These are phyloP conservation scores for Ennomos erosarius DNA, from an alignment of 2,888 invertebrate species.

Conservation along the genomic window DNA sequence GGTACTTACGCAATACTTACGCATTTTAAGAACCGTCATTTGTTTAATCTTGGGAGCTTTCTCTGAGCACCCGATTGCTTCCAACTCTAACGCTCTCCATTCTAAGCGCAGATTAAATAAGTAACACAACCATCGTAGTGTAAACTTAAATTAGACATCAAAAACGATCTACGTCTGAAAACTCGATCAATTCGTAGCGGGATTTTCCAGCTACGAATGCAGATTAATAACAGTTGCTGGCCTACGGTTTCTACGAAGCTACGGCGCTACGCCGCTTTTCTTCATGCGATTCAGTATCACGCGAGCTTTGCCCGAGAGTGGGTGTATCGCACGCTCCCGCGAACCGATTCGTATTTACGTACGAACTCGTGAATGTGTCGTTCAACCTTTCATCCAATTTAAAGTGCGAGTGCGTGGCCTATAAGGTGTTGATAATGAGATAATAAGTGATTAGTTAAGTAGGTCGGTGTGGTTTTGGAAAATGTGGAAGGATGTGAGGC, in stretches of 20 bases:
- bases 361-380: slow-evolving; percentile 49
- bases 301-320: slow-evolving; percentile 49
- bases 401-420: slow-evolving; percentile 65
- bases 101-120: too few species aligned
- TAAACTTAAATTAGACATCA: slow-evolving; percentile 29
- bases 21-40: slow-evolving; percentile 5
- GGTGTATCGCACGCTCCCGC: slow-evolving; percentile 44
- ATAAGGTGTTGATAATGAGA: slow-evolving; percentile 53
- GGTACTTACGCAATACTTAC: slow-evolving; percentile 15
- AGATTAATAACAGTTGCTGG: slow-evolving; percentile 27
- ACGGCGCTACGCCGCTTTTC: slow-evolving; percentile 40
- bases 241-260: slow-evolving; percentile 49
- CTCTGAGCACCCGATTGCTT: background rate
- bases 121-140: background rate
- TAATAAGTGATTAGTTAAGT: slow-evolving; percentile 58
- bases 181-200: slow-evolving; percentile 63
- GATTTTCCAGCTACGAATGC: slow-evolving; percentile 58
- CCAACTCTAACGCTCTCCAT: too few species aligned
- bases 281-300: slow-evolving; percentile 62
- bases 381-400: slow-evolving; percentile 74
- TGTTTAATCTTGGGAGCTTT: slow-evolving; percentile 10
- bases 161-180: slow-evolving; percentile 43
- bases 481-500: slow-evolving; percentile 75
- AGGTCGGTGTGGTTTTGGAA: slow-evolving; percentile 50
- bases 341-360: slow-evolving; percentile 60